Evolutionary conservation across 2,113 vertebrate genomes (phyloP).

Genomic region (Cygnus atratus): DNA sequence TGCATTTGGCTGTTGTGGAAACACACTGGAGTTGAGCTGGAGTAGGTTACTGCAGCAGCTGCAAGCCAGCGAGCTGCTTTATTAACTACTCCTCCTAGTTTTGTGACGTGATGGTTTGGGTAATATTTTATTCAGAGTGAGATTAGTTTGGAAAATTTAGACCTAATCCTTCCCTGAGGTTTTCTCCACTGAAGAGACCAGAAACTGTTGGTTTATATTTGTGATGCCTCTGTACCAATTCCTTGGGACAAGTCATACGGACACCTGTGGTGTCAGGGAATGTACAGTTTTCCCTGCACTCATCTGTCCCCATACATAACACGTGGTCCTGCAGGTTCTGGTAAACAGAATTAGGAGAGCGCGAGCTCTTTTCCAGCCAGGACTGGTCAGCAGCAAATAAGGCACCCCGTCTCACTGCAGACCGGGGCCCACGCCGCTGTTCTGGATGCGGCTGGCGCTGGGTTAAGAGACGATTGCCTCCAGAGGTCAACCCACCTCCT

Average conservation of each 20-base stretch:
- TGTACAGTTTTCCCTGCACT: not conserved
- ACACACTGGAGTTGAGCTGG: not conserved
- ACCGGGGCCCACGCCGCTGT: not conserved
- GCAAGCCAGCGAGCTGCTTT: not conserved
- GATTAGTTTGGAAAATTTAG: not conserved
- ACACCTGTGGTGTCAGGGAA: not conserved
- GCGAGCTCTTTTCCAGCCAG: not conserved
- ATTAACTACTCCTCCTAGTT: slow-evolving; percentile 11
- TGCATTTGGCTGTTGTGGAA: not conserved
- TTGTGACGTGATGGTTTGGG: not conserved
- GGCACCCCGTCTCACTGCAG: not conserved
- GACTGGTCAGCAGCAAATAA: not conserved
- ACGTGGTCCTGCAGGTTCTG: not conserved
- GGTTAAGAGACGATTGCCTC: not conserved
- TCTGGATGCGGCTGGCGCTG: not conserved
- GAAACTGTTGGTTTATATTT: not conserved
- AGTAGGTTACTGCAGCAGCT: not conserved
- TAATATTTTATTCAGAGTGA: not conserved
- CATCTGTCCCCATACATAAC: not conserved
- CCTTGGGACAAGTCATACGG: not conserved
- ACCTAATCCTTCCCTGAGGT: not conserved
- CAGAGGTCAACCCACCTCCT: not conserved
- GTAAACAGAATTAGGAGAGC: not conserved
- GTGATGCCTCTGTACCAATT: not conserved
- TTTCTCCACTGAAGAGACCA: not conserved